phyloP scores from a whole-genome alignment of 2,797 vertebrate species.

The Erpetoichthys calabaricus region DNA sequence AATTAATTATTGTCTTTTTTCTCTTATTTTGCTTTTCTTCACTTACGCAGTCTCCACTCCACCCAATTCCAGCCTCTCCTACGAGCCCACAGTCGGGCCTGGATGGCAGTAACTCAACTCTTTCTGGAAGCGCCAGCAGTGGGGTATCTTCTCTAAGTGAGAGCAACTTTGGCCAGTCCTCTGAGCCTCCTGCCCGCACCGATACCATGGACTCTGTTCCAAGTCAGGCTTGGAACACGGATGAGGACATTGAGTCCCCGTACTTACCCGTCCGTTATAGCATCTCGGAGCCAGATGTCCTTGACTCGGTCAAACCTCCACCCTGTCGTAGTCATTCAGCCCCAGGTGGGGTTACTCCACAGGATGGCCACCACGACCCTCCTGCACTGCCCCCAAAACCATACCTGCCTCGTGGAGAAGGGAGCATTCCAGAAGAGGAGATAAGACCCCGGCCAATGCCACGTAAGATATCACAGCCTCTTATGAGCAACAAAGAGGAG shows the following conservation, averaged over 20 bases:
- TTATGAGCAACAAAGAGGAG: slow-evolving; percentile 69
- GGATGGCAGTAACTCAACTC: slow-evolving; percentile 92
- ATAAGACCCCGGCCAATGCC: slow-evolving; percentile 61
- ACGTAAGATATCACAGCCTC: slow-evolving; percentile 74
- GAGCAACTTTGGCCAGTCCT: slow-evolving; percentile 90
- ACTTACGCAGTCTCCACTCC: slow-evolving; percentile 74
- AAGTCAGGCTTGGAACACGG: slow-evolving; percentile 87
- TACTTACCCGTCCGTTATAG: slow-evolving; percentile 93
- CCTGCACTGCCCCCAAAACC: slow-evolving; percentile 85
- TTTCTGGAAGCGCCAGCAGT: slow-evolving; percentile 95
- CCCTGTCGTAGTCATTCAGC: slow-evolving; percentile 76
- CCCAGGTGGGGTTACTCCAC: slow-evolving; percentile 61
- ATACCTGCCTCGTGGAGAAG: slow-evolving; percentile 72
- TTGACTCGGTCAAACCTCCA: slow-evolving; percentile 70
- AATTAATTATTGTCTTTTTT: slow-evolving; percentile 7
- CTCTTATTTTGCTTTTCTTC: slow-evolving; percentile 15
- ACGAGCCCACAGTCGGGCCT: slow-evolving; percentile 95
- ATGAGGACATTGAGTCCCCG: slow-evolving; percentile 76
- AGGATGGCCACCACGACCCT: slow-evolving; percentile 41
- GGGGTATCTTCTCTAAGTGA: slow-evolving; percentile 94
- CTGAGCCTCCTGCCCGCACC: slow-evolving; percentile 57
- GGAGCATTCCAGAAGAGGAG: slow-evolving; percentile 68
- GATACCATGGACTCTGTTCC: slow-evolving; percentile 83
- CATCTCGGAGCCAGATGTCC: slow-evolving; percentile 77
- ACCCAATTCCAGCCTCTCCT: slow-evolving; percentile 93